These are phyloP conservation scores for Trissolcus basalis DNA, from an alignment of 1,140 invertebrate species.

Conservation along the genomic window DNA sequence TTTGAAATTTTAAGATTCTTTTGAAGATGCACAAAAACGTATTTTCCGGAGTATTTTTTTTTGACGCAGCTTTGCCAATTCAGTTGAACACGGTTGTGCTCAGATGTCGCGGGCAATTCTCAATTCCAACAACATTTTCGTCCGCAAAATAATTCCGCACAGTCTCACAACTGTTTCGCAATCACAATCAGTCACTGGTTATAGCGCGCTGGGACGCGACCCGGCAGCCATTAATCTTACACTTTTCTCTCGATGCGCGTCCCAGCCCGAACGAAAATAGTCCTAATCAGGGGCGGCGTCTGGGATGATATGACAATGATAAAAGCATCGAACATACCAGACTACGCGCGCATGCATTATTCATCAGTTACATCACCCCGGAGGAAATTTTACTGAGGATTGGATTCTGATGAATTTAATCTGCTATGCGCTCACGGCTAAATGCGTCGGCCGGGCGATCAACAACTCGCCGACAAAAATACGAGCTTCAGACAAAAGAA, in stretches of 20 bases:
- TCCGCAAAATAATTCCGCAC: conserved; percentile 14
- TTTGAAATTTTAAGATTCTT: too few species aligned
- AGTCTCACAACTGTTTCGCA: conserved; percentile 66
- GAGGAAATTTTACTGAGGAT: conserved; percentile 66
- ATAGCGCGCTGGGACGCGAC: neutral
- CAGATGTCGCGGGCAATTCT: too few species aligned
- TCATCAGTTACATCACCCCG: conserved; percentile 66
- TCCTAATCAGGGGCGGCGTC: conserved; percentile 40
- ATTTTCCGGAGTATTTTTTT: too few species aligned
- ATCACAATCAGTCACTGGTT: conserved; percentile 71
- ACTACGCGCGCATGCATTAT: conserved; percentile 70
- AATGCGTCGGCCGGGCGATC: conserved; percentile 60
- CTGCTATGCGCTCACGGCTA: conserved; percentile 72
- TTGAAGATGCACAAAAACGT: too few species aligned
- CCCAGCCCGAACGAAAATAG: conserved; percentile 21
- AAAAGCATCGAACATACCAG: conserved; percentile 42
- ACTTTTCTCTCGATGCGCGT: conserved; percentile 1
- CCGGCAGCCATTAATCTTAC: conserved; percentile 24
- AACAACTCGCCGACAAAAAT: conserved; percentile 65
- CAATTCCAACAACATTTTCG: too few species aligned
- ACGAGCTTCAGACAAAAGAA: conserved; percentile 17
- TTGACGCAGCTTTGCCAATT: too few species aligned
- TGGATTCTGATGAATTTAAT: conserved; percentile 77
- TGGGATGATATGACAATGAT: conserved; percentile 56
- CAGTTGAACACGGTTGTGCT: too few species aligned